Percentiles rank a stretch among this genome's conserved stretches.
Evolutionary conservation across 1,140 invertebrate species (phyloP).

Genomic region (Drosophila tani): DNA sequence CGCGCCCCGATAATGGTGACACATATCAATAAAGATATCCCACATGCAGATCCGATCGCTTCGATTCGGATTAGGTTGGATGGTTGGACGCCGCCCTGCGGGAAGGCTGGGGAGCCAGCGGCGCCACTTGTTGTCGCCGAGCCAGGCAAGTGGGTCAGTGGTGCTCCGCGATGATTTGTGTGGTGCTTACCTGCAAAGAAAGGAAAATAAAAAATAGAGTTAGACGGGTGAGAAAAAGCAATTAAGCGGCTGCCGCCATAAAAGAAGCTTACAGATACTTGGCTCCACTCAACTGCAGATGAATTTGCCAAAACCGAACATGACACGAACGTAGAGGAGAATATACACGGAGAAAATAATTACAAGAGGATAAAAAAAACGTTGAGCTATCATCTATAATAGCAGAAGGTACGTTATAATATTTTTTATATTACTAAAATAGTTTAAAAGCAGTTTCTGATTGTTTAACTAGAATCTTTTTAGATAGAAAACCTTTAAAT

Average conservation of each 20-base stretch:
- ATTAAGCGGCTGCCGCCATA: conserved; percentile 65
- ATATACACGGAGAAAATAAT: not conserved
- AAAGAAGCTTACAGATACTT: conserved; percentile 51
- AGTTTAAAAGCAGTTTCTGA: too few species aligned
- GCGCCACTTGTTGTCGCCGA: conserved; percentile 56
- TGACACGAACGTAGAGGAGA: conserved; percentile 28
- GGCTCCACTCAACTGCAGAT: conserved; percentile 31
- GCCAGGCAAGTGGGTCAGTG: conserved; percentile 68
- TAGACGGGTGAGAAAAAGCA: conserved; percentile 48
- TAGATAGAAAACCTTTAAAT: not conserved
- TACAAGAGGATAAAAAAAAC: too few species aligned
- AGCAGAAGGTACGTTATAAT: not conserved
- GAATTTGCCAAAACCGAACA: conserved; percentile 58
- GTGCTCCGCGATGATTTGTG: conserved; percentile 38
- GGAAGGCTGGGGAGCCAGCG: conserved; percentile 38
- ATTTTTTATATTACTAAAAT: too few species aligned
- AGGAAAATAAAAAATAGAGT: conserved; percentile 30
- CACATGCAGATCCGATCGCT: conserved; percentile 45
- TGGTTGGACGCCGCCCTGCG: conserved; percentile 37
- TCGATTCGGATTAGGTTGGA: conserved; percentile 21
- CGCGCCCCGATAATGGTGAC: conserved; percentile 68
- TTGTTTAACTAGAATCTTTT: too few species aligned
- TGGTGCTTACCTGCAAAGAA: conserved; percentile 64
- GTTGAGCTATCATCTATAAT: not conserved
- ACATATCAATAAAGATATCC: conserved; percentile 79